Conservation (phyloP, 30 jellyfish, hydroid and myxozoan species). For the Cassiopea andromeda region DNA sequence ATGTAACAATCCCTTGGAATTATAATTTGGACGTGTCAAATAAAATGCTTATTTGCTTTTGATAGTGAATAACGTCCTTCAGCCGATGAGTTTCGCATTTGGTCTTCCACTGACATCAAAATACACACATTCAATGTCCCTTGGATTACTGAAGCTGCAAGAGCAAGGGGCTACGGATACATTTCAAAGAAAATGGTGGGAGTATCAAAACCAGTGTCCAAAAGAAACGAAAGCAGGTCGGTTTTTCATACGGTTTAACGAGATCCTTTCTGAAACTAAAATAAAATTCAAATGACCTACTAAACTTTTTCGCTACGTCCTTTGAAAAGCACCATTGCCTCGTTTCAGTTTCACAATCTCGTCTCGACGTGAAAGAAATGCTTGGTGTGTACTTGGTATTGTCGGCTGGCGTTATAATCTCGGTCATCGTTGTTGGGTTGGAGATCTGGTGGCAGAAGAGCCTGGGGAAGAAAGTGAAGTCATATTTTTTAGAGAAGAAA, state of each 20-base stretch:
- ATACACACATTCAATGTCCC: slow-evolving; percentile 53
- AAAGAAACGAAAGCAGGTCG: slow-evolving; percentile 44
- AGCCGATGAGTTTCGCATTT: slow-evolving; percentile 71
- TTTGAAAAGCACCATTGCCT: background rate
- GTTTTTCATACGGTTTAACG: too few species aligned
- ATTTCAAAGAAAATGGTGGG: slow-evolving; percentile 68
- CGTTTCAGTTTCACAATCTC: slow-evolving; percentile 66
- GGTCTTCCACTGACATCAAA: slow-evolving; percentile 60
- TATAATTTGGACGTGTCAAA: too few species aligned
- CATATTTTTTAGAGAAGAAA: background rate
- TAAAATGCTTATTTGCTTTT: background rate
- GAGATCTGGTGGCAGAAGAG: slow-evolving; percentile 70
- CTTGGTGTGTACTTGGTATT: slow-evolving; percentile 57
- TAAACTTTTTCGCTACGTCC: background rate
- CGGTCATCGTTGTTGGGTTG: slow-evolving; percentile 38
- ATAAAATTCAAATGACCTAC: background rate
- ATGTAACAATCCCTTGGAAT: too few species aligned
- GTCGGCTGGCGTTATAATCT: slow-evolving; percentile 44
- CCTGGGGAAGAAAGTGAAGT: slow-evolving; percentile 40
- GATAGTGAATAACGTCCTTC: slow-evolving; percentile 50
- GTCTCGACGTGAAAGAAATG: slow-evolving; percentile 61
- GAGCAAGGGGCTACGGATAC: slow-evolving; percentile 63
- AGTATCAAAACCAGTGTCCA: slow-evolving; percentile 64
- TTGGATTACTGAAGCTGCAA: slow-evolving; percentile 58
- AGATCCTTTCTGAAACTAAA: too few species aligned